Base-by-base conservation (phyloP, 92 coral and sea anemone species). In the Paramuricea clavata region DNA sequence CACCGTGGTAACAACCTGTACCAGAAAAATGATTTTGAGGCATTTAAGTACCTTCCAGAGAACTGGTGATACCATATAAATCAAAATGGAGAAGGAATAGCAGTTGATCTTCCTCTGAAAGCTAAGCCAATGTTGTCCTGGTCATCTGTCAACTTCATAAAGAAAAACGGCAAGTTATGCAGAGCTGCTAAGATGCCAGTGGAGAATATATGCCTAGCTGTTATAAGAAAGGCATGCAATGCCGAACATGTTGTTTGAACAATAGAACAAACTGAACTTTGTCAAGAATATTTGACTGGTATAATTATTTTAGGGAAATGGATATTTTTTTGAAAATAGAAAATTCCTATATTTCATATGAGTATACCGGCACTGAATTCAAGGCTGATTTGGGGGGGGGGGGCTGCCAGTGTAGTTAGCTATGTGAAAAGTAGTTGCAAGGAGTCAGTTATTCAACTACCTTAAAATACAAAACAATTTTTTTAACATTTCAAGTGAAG, bases 11-110 rank as follows among this genome's bases (percentile, higher is more conserved):
- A 32, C 31, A 9, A 32, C 19, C 27, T 71, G 25, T 71, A 30
- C 16, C 12, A 33, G 21, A 71, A 71, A 19, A 43, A 71, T 10
- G 77, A 71, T 32, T 5, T 71, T 2, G 50, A 13, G 5, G 10
- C 1, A 32, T 13, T 71, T 39, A 71, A 71, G 31, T 47, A 64
- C 77, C 87, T 90, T 56, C 88, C 93, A 0, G n/a, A 49, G 25
- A 71, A 56, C 74, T 90, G 93, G 93, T 17, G 83, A 54, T 90
- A 81, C 59, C 77, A 86, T 81, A 36, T 86, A n/a, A 81, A 86
- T 21, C 52, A 86, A 23, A 80, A 78, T 56, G 93, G 90, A 15
- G 82, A 81, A 56, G 93, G 90, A 32, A 34, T 81, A 69, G 85
- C 81, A 27, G 81, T 90, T 23, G 64, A 50, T 31, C 85, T 90